Evolutionary conservation across 1,140 invertebrate species (phyloP).

Genomic region (Plutomurus gul): DNA sequence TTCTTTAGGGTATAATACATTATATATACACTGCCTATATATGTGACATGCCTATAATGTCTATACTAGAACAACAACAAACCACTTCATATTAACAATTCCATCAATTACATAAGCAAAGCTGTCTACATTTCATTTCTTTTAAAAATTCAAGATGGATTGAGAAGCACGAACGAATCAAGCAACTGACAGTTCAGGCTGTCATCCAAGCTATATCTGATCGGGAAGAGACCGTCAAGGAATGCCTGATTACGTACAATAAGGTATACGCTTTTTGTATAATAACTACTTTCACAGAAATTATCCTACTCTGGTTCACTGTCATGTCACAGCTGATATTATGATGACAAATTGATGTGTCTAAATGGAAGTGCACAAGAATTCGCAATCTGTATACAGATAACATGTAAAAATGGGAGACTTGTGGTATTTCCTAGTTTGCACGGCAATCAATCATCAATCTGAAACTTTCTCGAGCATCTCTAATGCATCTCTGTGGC

Average conservation of each 20-base stretch:
- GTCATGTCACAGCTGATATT: neutral
- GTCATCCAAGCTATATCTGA: slow-evolving; percentile 68
- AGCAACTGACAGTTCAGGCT: slow-evolving; percentile 79
- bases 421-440: no score
- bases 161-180: slow-evolving; percentile 73
- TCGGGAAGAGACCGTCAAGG: slow-evolving; percentile 74
- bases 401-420: no score
- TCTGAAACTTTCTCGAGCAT: no score
- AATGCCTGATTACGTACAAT: slow-evolving; percentile 67
- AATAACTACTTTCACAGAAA: neutral
- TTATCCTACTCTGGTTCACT: neutral
- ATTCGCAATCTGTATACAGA: no score
- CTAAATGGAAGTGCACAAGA: no score
- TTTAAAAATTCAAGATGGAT: slow-evolving; percentile 66
- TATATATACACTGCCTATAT: no score
- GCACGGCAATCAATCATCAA: no score
- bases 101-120: neutral
- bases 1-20: slow-evolving; percentile 58
- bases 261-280: slow-evolving; percentile 61
- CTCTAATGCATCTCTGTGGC: no score
- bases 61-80: neutral
- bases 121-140: neutral
- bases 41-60: neutral
- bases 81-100: neutral
- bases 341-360: no score